Evolutionary conservation across 2,113 vertebrate species (phyloP).

Genomic region (Ceyx cyanopectus): DNA sequence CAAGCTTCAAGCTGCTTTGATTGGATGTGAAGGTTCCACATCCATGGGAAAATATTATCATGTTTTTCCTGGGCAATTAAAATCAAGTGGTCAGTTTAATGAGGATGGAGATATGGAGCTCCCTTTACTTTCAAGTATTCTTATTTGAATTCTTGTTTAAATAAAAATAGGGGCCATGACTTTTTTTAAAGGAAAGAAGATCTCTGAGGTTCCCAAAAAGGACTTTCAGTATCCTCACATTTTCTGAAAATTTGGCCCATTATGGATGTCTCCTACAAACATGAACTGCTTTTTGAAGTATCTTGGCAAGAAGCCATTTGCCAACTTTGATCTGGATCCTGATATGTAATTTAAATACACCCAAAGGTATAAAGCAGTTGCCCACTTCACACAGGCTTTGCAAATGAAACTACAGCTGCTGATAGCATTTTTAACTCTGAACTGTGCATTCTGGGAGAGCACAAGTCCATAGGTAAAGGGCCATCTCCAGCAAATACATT

Average conservation of each 20-base stretch:
- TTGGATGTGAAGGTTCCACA: not conserved
- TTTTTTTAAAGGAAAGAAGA: not conserved
- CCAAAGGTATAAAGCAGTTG: not conserved
- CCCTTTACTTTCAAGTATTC: not conserved
- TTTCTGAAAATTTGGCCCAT: slow-evolving; percentile 10
- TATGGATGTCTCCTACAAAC: not conserved
- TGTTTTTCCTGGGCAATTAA: slow-evolving; percentile 24
- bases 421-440: slow-evolving; percentile 12
- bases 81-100: slow-evolving; percentile 43
- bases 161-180: not conserved
- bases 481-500: not conserved
- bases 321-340: slow-evolving; percentile 26
- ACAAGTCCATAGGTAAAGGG: not conserved
- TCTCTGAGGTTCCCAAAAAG: not conserved
- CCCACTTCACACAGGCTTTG: not conserved
- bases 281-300: not conserved
- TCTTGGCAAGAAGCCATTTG: slow-evolving; percentile 23
- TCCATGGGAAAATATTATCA: slow-evolving; percentile 8
- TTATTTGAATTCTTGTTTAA: not conserved
- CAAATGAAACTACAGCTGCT: not conserved
- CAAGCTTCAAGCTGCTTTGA: not conserved
- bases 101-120: not conserved
- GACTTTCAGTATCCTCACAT: not conserved
- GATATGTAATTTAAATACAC: slow-evolving; percentile 34
- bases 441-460: not conserved